Evolutionary conservation across 2,888 invertebrate species (phyloP), one percentile per base, ranked within the genome.

Genomic region (Synanthedon myopaeformis): DNA sequence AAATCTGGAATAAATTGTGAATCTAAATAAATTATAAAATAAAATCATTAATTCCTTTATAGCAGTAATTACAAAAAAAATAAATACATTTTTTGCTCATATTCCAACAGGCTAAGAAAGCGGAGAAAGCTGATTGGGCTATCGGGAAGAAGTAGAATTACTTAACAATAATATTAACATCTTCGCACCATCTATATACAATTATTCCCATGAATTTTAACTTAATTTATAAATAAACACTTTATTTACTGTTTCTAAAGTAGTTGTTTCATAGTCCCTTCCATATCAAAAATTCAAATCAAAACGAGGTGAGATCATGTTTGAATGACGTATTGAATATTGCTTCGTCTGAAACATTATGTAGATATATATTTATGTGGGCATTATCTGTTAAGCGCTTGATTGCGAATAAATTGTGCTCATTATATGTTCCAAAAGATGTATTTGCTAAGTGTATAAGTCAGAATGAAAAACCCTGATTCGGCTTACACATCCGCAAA

Each of bases 61-160:
- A 45, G n/a, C 13, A 14, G 13, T 13, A 45, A 45, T 45, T n/a
- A 45, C 14, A 5, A 4, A 23, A 23, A 13, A 14, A 45, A 6
- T n/a, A 14, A 13, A 45, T 45, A 45, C 45, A 45, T 13, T 45
- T 57, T 62, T 66, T 70, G 65, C 71, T 81, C 71, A 71, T 80
- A 63, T 83, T 35, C 70, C 80, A 78, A 89, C 92, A 93, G 93
- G 90, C 92, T 73, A 93, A 93, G 91, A 92, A 92, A 79, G 90
- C 92, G 76, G 92, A 93, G 90, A 91, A 91, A 76, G 91, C 91
- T 82, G 91, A 91, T 79, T 91, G 91, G 91, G 90, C 90, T 88
- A 82, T 84, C 67, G 86, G 86, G 64, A 91, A 91, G 90, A 91
- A 91, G 89, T 91, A 89, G 66, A 77, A 13, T 17, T 49, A 49